These are phyloP conservation scores for Monochamus saltuarius DNA, from an alignment of 1,140 invertebrate species.

Conservation along the genomic window DNA sequence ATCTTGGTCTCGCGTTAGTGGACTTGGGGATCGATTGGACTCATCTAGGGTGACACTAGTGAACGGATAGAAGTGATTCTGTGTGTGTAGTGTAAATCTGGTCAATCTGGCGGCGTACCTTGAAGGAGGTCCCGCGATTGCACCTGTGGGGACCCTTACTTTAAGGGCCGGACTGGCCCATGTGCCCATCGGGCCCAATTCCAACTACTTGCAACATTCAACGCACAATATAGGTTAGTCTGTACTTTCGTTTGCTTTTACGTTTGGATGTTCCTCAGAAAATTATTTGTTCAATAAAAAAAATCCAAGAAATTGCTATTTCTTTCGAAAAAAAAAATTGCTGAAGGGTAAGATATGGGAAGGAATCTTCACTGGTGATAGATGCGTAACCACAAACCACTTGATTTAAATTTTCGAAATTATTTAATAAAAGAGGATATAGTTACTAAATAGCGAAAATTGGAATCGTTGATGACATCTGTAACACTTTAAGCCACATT, in stretches of 20 bases:
- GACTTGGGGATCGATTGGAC: conserved; percentile 4
- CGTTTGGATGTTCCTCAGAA: background rate
- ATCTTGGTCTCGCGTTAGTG: conserved; percentile 1
- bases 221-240: conserved; percentile 51
- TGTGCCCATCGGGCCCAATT: conserved; percentile 51
- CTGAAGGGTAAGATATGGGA: too few relatives aligned
- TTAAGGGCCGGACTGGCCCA: conserved; percentile 51
- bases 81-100: conserved; percentile 38
- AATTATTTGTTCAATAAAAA: background rate
- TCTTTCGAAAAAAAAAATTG: too few relatives aligned
- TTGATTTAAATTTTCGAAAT: too few relatives aligned
- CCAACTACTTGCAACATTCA: conserved; percentile 48
- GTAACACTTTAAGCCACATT: too few relatives aligned
- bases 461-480: too few relatives aligned
- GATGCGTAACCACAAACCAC: too few relatives aligned
- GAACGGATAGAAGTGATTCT: conserved; percentile 29
- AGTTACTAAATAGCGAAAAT: too few relatives aligned
- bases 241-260: background rate
- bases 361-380: too few relatives aligned
- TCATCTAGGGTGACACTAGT: conserved; percentile 3
- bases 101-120: conserved; percentile 51
- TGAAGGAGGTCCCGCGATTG: conserved; percentile 49
- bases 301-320: background rate
- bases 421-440: too few relatives aligned
- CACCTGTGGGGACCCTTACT: conserved; percentile 50